Evolutionary conservation across 2,888 invertebrate species (phyloP), one percentile per base, ranked within the genome.

Genomic region (Parapristionchus giblindavisi): DNA sequence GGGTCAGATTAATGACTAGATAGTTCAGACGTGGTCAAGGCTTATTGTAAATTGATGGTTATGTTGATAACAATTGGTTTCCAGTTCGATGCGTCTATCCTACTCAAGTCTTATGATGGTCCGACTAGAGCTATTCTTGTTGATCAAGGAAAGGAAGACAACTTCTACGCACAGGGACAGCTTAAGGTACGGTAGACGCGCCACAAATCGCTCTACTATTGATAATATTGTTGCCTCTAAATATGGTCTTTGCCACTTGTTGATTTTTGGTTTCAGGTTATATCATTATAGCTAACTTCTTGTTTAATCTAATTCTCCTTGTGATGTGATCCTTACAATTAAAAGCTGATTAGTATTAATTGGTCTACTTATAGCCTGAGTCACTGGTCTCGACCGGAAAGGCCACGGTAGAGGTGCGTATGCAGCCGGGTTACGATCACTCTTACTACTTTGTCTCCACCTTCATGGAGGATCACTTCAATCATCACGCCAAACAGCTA

Each of bases 401-500:
- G 21, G 79, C 70, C 0, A n/a, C 14, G 0, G 74, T 83, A 1
- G 52, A 60, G 3, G 76, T 81, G 4, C 74, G 80, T 27, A 65
- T 81, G 75, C 80, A 79, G 32, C 54, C 93, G 80, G 95, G 93
- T 24, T 99, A 97, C 88, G 96, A 98, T 89, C 99, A 99, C 89
- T 93, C 94, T 63, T 98, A 97, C 88, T 97, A 92, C 88, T 96
- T 94, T 88, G 93, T 99, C 80, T 91, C 95, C 0, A 92, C 94
- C 0, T 98, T 94, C 89, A 92, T 99, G 72, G 93, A 92, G 56
- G 96, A 98, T 88, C 98, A 99, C 88, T 92, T 99, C 77, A 92
- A 92, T 76, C 94, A 95, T 89, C 98, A 99, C 89, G n/a, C 17
- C 54, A 56, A 56, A 17, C 68, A 68, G 6, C 51, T 68, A n/a